Evolutionary conservation across 1,140 invertebrate genomes (phyloP), one percentile per base, ranked within the genome.

Genomic region (Homalodisca vitripennis): DNA sequence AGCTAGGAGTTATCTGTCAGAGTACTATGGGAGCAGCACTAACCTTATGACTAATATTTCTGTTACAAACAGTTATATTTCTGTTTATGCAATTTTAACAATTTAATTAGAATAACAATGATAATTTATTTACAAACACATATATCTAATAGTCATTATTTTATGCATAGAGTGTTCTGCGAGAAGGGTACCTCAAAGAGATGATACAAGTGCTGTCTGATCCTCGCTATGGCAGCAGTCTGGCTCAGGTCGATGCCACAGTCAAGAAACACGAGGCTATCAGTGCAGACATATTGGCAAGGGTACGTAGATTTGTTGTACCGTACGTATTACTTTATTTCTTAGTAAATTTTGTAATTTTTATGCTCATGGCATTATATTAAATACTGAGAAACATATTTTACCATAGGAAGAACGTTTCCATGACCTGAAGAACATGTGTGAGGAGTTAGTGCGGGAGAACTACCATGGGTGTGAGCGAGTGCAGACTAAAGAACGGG

Each of bases 181-280:
- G 96, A 68, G 93, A 96, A 76, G 90, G 93, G 1, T 99, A 98
- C 81, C 81, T 99, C 20, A 96, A 96, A 81, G 97, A 99, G 81
- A 99, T 99, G 95, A 95, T 95, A 69, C 93, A 95, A 80, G 95
- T 99, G 13, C 79, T 98, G 22, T 92, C 91, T 0, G 96, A 99
- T 82, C 92, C 95, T 10, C 85, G 94, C 68, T 95, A 96, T 78
- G 93, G 93, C 27, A 92, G 88, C 74, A 95, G 95, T 82, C 81
- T 97, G 68, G 86, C 89, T 0, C 95, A 98, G 79, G 95, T 98
- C 0, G 97, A 99, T 78, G 97, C 97, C 12, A 97, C 95, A 0
- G 88, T 98, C 3, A 99, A 99, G 82, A 99, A 99, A 79, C 95
- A 99, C 78, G 96, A 99, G 82, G 97, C 97, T 24, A 97, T 99